Evolutionary conservation across 2,113 vertebrate genomes (phyloP).

Genomic region (Dipodomys merriami): DNA sequence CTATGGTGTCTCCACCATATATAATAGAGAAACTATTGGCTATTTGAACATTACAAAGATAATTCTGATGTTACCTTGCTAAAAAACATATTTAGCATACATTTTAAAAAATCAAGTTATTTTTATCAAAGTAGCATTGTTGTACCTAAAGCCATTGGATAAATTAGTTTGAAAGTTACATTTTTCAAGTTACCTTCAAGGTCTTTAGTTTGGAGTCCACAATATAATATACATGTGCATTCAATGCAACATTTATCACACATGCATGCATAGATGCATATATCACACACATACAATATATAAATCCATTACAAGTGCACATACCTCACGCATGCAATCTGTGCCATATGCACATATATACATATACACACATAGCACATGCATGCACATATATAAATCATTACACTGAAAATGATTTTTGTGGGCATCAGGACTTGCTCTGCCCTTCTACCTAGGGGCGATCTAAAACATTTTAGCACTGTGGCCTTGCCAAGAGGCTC

Average conservation of each 20-base stretch:
- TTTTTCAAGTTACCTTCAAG: constrained; percentile 68
- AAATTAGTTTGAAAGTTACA: constrained; percentile 60
- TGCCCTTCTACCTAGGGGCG: constrained; percentile 89
- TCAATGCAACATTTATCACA: not conserved
- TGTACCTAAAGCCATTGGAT: constrained; percentile 69
- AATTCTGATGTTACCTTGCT: constrained; percentile 60
- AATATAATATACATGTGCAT: not conserved
- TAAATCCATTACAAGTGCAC: not conserved
- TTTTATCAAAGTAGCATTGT: constrained; percentile 42
- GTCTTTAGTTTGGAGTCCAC: not conserved
- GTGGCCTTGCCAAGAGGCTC: constrained; percentile 74
- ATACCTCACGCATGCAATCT: not conserved
- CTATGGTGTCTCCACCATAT: constrained; percentile 34
- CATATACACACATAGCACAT: not conserved
- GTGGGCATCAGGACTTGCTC: constrained; percentile 80
- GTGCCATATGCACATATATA: not conserved
- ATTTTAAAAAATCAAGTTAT: not conserved
- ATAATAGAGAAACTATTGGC: no score
- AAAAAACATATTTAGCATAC: constrained; percentile 22
- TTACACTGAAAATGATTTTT: constrained; percentile 74
- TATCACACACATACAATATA: not conserved
- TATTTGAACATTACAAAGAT: constrained; percentile 63
- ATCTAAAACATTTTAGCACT: constrained; percentile 77
- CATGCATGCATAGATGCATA: not conserved
- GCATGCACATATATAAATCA: constrained; percentile 5